Conservation (phyloP, 2,113 vertebrate genomes). For the Gallinago undulata region DNA sequence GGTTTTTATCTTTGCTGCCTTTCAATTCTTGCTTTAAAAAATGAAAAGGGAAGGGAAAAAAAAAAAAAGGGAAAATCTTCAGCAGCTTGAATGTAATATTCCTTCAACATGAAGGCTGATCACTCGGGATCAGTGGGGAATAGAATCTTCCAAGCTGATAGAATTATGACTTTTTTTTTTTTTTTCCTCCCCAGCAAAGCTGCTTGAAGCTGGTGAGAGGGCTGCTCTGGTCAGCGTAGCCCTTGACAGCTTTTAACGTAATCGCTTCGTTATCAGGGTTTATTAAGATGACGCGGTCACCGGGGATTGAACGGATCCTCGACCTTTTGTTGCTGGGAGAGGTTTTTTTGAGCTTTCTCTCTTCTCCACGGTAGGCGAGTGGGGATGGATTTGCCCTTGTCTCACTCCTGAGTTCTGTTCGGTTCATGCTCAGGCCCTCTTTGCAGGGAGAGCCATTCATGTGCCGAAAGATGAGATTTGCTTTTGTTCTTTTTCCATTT, state of each 20-base stretch:
- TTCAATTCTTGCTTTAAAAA: slow-evolving; percentile 38
- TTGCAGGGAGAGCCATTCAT: neutral
- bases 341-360: neutral
- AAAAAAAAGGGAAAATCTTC: neutral
- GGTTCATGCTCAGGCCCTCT: neutral
- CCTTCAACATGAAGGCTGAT: slow-evolving; percentile 19
- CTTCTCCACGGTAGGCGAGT: neutral
- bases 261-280: slow-evolving; percentile 24
- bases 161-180: slow-evolving; percentile 22
- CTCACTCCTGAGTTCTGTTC: neutral
- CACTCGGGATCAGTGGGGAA: slow-evolving; percentile 26
- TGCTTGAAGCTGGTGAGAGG: slow-evolving; percentile 48
- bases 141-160: slow-evolving; percentile 51
- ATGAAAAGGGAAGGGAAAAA: neutral
- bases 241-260: slow-evolving; percentile 34
- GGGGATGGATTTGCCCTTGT: neutral
- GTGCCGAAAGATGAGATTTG: neutral
- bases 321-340: neutral
- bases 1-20: slow-evolving; percentile 77
- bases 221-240: slow-evolving; percentile 15
- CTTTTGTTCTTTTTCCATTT: neutral
- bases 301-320: neutral
- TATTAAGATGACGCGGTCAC: neutral
- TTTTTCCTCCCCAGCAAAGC: slow-evolving; percentile 35
- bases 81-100: slow-evolving; percentile 6